phyloP scores from a whole-genome alignment of 2,797 vertebrate genomes.

The Phoxinus dragarum region DNA sequence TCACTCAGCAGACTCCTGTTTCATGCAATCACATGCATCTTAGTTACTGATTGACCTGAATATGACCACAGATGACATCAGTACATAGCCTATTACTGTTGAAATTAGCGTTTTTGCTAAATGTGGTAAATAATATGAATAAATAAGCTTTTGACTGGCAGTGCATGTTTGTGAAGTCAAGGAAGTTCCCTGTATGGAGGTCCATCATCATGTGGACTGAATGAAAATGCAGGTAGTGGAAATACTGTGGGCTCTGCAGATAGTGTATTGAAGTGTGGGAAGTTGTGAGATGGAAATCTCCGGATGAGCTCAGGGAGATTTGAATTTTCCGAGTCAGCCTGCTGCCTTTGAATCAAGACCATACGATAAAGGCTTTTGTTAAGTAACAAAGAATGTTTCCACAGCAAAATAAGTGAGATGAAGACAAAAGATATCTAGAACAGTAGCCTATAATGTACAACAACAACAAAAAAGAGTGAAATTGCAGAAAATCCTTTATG shows the following conservation, averaged over 20 bases:
- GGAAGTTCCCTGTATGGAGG: not conserved
- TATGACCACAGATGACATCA: not conserved
- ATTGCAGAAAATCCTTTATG: not conserved
- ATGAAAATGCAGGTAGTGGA: conserved; percentile 36
- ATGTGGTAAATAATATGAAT: not conserved
- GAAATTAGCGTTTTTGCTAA: not conserved
- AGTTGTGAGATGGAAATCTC: conserved; percentile 40
- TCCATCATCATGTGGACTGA: conserved; percentile 16
- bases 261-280: conserved; percentile 23
- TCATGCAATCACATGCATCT: not conserved
- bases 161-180: conserved; percentile 6
- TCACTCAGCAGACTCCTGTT: not conserved
- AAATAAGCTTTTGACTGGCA: not conserved
- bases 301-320: conserved; percentile 9
- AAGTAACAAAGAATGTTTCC: conserved; percentile 41
- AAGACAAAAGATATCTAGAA: conserved; percentile 27
- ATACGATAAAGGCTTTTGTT: conserved; percentile 31
- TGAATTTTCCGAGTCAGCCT: conserved; percentile 27
- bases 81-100: not conserved
- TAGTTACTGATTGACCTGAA: not conserved
- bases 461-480: conserved; percentile 19
- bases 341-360: conserved; percentile 15
- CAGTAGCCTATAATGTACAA: not conserved
- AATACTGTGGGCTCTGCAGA: conserved; percentile 4
- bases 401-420: conserved; percentile 29